phyloP scores from a whole-genome alignment of 2,888 invertebrate genomes.

The Lepidocyrtoides sp. region DNA sequence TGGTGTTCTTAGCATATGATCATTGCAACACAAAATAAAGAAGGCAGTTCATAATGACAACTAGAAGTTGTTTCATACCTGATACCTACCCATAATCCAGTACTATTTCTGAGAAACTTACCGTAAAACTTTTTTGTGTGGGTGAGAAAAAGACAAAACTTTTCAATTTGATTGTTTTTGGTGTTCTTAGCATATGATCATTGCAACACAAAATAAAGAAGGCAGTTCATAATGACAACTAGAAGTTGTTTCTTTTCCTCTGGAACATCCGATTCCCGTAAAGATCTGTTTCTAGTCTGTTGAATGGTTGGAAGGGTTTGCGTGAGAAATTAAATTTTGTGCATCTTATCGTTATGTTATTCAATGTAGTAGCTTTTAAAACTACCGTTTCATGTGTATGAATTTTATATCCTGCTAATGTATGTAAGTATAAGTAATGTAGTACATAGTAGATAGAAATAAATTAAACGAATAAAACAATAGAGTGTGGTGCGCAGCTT shows the following conservation, averaged over 20 bases:
- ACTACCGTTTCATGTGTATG: not conserved
- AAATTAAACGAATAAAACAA: conserved; percentile 42
- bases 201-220: not conserved
- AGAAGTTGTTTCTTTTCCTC: conserved; percentile 34
- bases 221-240: conserved; percentile 47
- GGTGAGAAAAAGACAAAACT: not conserved
- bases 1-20: conserved; percentile 16
- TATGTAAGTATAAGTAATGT: too few species aligned
- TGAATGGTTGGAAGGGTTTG: conserved; percentile 20
- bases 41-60: conserved; percentile 39
- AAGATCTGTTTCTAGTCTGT: conserved; percentile 17
- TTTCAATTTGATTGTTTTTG: conserved; percentile 6
- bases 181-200: conserved; percentile 5
- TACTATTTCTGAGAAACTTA: too few species aligned
- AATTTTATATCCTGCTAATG: too few species aligned
- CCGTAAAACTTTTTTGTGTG: not conserved
- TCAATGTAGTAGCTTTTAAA: not conserved
- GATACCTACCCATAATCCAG: too few species aligned
- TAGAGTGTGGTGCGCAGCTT: not conserved
- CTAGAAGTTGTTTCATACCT: conserved; percentile 41
- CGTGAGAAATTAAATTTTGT: conserved; percentile 12
- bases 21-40: not conserved
- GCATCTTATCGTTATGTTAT: not conserved
- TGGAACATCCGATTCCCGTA: conserved; percentile 35
- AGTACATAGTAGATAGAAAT: not conserved